Percentiles rank a stretch among this genome's conserved stretches.
Conservation (phyloP, 2,113 vertebrate species). For the Entelurus aequoreus region DNA sequence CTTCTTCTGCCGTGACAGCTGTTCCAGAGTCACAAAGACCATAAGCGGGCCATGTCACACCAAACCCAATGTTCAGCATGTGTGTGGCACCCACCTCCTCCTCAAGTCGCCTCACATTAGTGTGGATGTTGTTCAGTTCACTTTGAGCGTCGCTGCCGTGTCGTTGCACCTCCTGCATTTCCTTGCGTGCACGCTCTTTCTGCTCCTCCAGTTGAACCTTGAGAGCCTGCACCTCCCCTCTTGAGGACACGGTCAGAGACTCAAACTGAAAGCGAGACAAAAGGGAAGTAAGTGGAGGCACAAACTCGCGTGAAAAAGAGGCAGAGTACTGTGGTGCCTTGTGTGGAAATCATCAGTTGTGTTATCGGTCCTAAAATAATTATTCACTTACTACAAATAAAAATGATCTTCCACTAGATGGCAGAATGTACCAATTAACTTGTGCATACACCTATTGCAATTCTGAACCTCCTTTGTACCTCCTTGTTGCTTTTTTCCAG, state of each 20-base stretch:
- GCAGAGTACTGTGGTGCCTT: neutral
- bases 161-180: constrained; percentile 82
- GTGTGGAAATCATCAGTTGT: neutral
- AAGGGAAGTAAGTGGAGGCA: no score
- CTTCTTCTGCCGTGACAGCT: constrained; percentile 81
- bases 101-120: constrained; percentile 73
- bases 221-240: constrained; percentile 68
- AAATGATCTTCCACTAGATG: no score
- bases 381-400: no score
- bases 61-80: constrained; percentile 10
- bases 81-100: constrained; percentile 77
- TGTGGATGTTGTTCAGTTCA: constrained; percentile 77
- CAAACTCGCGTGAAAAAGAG: constrained; percentile 1
- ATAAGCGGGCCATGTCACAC: constrained; percentile 14
- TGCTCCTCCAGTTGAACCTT: constrained; percentile 85
- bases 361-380: no score
- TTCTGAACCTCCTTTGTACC: constrained; percentile 22
- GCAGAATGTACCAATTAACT: no score
- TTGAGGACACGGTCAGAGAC: constrained; percentile 71
- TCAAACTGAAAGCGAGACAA: constrained; percentile 68
- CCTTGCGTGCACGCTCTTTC: constrained; percentile 80
- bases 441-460: no score
- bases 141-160: constrained; percentile 76
- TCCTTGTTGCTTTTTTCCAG: constrained; percentile 71
- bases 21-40: neutral